Evolutionary conservation across 1,140 invertebrate genomes (phyloP), one percentile per base, ranked within the genome.

Genomic region (Heliothis subflexa): DNA sequence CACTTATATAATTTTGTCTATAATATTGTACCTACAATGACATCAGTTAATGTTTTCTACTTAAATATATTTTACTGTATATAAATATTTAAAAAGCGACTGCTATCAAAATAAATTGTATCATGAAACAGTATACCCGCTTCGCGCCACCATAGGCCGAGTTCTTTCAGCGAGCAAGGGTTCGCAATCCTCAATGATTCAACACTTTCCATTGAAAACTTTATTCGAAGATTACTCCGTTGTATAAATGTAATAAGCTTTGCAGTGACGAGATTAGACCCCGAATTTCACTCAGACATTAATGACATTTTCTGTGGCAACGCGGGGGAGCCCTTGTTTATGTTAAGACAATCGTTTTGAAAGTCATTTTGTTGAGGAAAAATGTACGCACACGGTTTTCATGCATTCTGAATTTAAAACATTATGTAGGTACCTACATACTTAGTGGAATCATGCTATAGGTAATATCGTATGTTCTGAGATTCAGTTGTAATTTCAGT

Each of bases 241-340:
- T 92, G 88, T 94, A 92, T 93, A 93, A 93, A 93, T 93, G 92
- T 94, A 94, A 93, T 94, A 94, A 92, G 91, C 91, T 94, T 91
- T 93, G 88, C 91, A 88, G 89, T 88, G 89, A 93, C 91, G 91
- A 93, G 91, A 93, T 94, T 93, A 94, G 91, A 89, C 91, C 90
- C 92, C 88, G 91, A 92, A 91, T 93, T 91, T 92, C 90, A 91
- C 91, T 92, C 89, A 91, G 90, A 89, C 91, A 93, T 94, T 94
- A 94, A 94, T 94, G 93, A 94, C 90, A 93, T 93, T 94, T 93
- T 92, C 93, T 92, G 88, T 92, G 83, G 88, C 85, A 84, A 88
- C 86, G 89, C 88, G 86, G 87, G 88, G 84, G 86, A 85, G 79
- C 82, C 84, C 88, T 90, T 88, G 90, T 91, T 92, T 89, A 86